Evolutionary conservation across 2,113 vertebrate genomes (phyloP).

Genomic region (Triplophysa rosa): DNA sequence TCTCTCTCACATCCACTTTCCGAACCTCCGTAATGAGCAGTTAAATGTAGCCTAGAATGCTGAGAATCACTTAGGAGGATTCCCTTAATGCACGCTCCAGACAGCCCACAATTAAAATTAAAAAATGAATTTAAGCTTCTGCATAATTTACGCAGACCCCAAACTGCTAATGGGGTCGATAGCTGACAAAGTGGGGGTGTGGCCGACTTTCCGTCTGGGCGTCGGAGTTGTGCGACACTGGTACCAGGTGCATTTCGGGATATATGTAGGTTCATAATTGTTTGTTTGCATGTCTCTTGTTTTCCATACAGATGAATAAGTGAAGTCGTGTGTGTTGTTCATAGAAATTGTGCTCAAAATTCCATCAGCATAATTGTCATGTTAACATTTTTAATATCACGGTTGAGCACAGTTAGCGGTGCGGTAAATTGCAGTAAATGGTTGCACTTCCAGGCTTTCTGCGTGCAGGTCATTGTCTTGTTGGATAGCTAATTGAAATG

Average conservation of each 20-base stretch:
- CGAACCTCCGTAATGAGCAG: constrained; percentile 55
- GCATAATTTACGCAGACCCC: constrained; percentile 70
- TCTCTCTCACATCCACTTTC: constrained; percentile 12
- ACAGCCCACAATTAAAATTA: constrained; percentile 75
- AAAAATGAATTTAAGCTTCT: constrained; percentile 66
- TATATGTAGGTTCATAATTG: constrained; percentile 22
- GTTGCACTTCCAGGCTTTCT: not conserved
- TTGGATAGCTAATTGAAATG: constrained; percentile 7
- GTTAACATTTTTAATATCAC: not conserved
- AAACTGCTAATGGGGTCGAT: constrained; percentile 57
- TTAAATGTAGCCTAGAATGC: constrained; percentile 54
- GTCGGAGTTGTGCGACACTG: not conserved
- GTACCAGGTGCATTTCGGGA: constrained; percentile 51
- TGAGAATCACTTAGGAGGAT: constrained; percentile 65
- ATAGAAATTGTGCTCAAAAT: constrained; percentile 58
- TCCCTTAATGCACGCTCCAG: constrained; percentile 69
- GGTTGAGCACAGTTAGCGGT: not conserved
- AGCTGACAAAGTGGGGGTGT: constrained; percentile 60
- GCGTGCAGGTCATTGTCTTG: not conserved
- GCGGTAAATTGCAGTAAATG: not conserved
- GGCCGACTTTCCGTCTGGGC: constrained; percentile 11
- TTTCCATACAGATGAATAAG: constrained; percentile 49
- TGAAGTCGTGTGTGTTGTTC: constrained; percentile 58
- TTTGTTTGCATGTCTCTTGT: constrained; percentile 51
- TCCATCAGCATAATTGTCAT: constrained; percentile 53